Conservation (phyloP, 2,888 invertebrate species). For the Brachylomia viminalis region DNA sequence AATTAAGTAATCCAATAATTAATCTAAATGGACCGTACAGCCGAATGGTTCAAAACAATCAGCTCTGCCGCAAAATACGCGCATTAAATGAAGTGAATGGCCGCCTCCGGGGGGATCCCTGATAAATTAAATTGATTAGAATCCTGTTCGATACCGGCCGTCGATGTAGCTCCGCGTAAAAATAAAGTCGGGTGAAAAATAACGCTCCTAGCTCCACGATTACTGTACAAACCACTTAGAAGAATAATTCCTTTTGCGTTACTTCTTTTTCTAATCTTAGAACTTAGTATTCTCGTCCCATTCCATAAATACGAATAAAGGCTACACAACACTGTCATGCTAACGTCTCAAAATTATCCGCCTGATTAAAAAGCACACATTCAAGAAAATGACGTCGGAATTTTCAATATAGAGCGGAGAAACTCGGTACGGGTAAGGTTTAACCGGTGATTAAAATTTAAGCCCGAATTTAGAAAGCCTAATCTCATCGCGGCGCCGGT, state of each 20-base stretch:
- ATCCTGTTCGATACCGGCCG: slow-evolving; percentile 88
- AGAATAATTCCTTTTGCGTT: slow-evolving; percentile 69
- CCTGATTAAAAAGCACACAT: slow-evolving; percentile 78
- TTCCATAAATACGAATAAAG: slow-evolving; percentile 25
- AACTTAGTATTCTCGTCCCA: slow-evolving; percentile 25
- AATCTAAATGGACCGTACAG: slow-evolving; percentile 91
- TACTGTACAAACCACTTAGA: slow-evolving; percentile 75
- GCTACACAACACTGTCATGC: slow-evolving; percentile 50
- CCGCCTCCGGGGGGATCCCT: slow-evolving; percentile 89
- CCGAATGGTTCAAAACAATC: slow-evolving; percentile 91
- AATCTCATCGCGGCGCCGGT: slow-evolving; percentile 84
- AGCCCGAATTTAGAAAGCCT: slow-evolving; percentile 87
- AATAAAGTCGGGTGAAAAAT: slow-evolving; percentile 89
- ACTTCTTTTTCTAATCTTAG: slow-evolving; percentile 46
- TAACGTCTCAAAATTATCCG: slow-evolving; percentile 70
- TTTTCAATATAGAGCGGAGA: slow-evolving; percentile 81
- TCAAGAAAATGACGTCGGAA: slow-evolving; percentile 81
- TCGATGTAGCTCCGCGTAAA: slow-evolving; percentile 86
- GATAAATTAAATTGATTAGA: slow-evolving; percentile 91
- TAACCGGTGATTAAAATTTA: slow-evolving; percentile 86
- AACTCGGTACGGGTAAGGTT: slow-evolving; percentile 80
- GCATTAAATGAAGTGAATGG: slow-evolving; percentile 91
- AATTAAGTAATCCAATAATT: slow-evolving; percentile 91
- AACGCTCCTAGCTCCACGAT: slow-evolving; percentile 78
- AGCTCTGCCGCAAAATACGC: slow-evolving; percentile 90